Conservation (phyloP, 2,888 invertebrate species). For the Agrotis puta region DNA sequence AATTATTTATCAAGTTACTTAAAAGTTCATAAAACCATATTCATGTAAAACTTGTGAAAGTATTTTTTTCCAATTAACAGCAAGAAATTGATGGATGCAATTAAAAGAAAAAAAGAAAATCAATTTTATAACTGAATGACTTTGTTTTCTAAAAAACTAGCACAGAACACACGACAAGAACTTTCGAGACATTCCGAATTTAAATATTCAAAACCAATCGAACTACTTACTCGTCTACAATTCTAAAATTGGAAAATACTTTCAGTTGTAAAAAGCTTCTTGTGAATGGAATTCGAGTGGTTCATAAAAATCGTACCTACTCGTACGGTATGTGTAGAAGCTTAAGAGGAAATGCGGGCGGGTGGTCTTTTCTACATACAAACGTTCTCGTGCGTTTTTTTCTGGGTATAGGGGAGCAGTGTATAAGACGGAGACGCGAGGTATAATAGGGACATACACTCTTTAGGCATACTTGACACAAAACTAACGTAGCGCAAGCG, state of each 20-base stretch:
- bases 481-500: no score
- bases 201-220: constrained; percentile 21
- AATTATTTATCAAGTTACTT: no score
- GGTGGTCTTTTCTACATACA: no score
- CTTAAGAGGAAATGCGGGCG: not conserved
- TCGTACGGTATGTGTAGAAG: not conserved
- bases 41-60: not conserved
- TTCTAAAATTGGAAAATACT: constrained; percentile 42
- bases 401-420: no score
- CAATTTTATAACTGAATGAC: not conserved
- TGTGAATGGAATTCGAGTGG: constrained; percentile 33
- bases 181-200: constrained; percentile 7
- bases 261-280: constrained; percentile 23
- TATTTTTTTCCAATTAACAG: not conserved
- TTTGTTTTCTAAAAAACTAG: not conserved
- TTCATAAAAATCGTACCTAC: constrained; percentile 23
- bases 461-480: no score
- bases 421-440: no score
- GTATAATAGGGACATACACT: no score
- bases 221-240: not conserved
- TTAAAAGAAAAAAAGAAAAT: not conserved
- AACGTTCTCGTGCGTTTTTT: no score
- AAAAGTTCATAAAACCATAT: not conserved
- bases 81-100: not conserved
- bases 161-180: constrained; percentile 4